A percentile compares a stretch with the other conserved stretches of the same genome.
Evolutionary conservation across 2,888 invertebrate genomes (phyloP).

Genomic region (Suillia variegata): DNA sequence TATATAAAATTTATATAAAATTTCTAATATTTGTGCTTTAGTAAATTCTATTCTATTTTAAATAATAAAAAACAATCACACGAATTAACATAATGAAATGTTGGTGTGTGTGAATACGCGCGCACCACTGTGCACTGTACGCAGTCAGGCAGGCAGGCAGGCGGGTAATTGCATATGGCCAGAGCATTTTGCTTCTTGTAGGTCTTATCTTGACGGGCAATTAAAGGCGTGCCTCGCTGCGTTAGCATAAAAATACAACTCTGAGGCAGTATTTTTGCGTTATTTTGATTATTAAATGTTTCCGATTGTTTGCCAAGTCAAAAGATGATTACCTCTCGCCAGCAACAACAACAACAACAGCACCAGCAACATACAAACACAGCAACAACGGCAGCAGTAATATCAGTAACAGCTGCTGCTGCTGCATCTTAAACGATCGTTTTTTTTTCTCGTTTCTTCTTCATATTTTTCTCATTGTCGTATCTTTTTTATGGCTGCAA

Average conservation of each 20-base stretch:
- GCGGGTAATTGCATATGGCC: conserved; percentile 3
- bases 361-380: not conserved
- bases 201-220: conserved; percentile 35
- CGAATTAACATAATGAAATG: too few relatives aligned
- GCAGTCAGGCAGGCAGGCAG: not conserved
- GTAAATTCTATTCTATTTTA: too few relatives aligned
- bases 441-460: conserved; percentile 2
- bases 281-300: conserved; percentile 19
- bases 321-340: conserved; percentile 5
- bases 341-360: conserved; percentile 7
- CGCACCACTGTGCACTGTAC: not conserved
- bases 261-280: not conserved
- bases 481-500: conserved; percentile 4
- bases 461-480: not conserved
- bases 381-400: too few relatives aligned
- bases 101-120: not conserved
- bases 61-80: too few relatives aligned
- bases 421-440: not conserved
- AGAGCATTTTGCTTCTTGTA: conserved; percentile 6
- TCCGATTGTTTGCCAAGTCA: conserved; percentile 21
- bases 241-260: conserved; percentile 15
- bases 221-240: conserved; percentile 36
- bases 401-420: too few relatives aligned
- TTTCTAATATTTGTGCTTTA: too few relatives aligned
- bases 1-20: too few relatives aligned